Conservation (phyloP, 1,140 invertebrate species). For the Limonius californicus region DNA sequence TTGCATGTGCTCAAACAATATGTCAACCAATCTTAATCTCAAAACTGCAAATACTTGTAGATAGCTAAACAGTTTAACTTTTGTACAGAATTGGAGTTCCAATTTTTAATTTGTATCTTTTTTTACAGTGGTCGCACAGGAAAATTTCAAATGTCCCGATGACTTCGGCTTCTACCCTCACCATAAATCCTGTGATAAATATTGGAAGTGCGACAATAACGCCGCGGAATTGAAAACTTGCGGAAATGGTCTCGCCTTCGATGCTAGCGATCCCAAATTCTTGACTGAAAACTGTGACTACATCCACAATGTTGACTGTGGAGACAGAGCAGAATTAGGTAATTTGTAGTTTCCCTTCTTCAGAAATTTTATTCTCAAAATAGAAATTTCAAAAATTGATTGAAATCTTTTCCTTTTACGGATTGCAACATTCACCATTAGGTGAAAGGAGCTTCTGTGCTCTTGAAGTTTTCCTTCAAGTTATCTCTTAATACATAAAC, state of each 20-base stretch:
- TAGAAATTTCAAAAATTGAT: no score
- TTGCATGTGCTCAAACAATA: no score
- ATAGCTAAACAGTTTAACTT: no score
- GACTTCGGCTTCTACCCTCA: conserved; percentile 93
- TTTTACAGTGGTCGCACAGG: conserved; percentile 64
- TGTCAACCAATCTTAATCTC: no score
- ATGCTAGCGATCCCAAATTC: conserved; percentile 82
- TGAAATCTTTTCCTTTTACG: no score
- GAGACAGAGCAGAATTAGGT: conserved; percentile 80
- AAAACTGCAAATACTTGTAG: no score
- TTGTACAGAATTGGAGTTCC: no score
- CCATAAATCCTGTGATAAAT: conserved; percentile 87
- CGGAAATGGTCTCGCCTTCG: conserved; percentile 91
- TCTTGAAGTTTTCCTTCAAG: no score
- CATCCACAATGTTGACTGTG: conserved; percentile 92
- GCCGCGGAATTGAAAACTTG: conserved; percentile 86
- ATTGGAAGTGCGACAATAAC: conserved; percentile 92
- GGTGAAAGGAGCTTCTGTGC: neutral
- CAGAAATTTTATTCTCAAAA: no score
- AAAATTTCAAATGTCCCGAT: conserved; percentile 88
- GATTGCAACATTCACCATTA: no score
- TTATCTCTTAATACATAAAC: no score
- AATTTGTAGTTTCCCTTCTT: conserved; percentile 36
- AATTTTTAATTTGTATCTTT: no score
- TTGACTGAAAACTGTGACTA: conserved; percentile 93